Base-by-base conservation (phyloP, 2,888 invertebrate species). In the Ophion costatus region DNA sequence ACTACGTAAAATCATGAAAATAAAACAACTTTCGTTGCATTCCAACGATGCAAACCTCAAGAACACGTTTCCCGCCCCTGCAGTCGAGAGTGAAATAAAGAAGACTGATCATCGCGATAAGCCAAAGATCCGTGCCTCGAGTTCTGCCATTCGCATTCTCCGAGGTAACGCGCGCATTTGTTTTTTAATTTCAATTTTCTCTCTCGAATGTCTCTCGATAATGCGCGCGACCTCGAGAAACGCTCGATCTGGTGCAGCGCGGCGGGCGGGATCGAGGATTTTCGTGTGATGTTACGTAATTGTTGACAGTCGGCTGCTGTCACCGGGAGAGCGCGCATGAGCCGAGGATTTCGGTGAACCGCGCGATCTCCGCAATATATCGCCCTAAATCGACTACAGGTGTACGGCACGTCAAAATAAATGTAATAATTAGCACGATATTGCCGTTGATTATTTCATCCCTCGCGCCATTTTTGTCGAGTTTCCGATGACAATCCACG, bases 241-340 rank as follows among this genome's bases (percentile, higher is more conserved):
- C 22, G 33, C 85, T 88, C 84, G 84, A 59, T 80, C 57, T 61
- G 69, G 56, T 76, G 76, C 71, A 67, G 51, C 24, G 59, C 38
- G 87, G 85, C 79, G 75, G 24, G 51, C n/a, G 57, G 24, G 63
- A 63, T 73, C 73, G 45, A 22, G 66, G 14, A 17, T 57, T 29
- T 29, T 11, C 10, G 29, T 29, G 22, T 14, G 17, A 10, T n/a
- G 63, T 86, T 87, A 88, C 82, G 77, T 85, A 87, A 88, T 86
- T 86, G 87, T 86, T 88, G 87, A 88, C 86, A 88, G 84, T 45
- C 69, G 24, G 33, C 80, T 87, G 87, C 51, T 51, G 51, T 88
- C 85, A 88, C 78, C 59, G 82, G 78, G 64, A 83, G 69, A 83
- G 82, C 83, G 85, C 85, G 84, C 84, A 84, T 67, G 38, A 42